A percentile compares a stretch with the other conserved stretches of the same genome.
These are phyloP conservation scores for Calonectris borealis DNA, from an alignment of 2,113 vertebrate genomes.

Conservation along the genomic window DNA sequence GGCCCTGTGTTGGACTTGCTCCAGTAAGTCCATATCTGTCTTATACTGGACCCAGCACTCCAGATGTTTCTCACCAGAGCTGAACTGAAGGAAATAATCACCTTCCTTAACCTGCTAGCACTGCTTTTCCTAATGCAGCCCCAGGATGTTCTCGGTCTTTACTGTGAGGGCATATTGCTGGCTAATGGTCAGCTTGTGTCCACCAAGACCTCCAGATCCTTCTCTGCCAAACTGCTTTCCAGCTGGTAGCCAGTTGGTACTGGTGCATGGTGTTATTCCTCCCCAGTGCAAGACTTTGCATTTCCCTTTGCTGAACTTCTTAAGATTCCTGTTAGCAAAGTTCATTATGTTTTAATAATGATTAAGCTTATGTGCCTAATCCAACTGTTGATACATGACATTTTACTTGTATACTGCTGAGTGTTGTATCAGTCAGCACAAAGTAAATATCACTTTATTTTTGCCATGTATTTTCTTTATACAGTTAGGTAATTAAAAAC, in stretches of 20 bases:
- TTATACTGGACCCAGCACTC: neutral
- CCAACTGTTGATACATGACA: neutral
- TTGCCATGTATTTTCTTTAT: neutral
- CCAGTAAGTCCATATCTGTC: neutral
- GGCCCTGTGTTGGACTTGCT: neutral
- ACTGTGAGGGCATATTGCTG: neutral
- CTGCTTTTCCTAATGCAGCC: neutral
- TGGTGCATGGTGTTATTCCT: neutral
- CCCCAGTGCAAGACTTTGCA: neutral
- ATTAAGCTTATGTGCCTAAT: neutral
- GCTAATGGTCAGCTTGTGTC: neutral
- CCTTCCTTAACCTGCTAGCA: neutral
- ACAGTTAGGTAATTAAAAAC: neutral
- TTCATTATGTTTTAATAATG: neutral
- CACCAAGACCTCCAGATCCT: neutral
- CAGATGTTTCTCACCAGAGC: neutral
- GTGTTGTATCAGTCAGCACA: neutral
- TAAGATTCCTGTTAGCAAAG: neutral
- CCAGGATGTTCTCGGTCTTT: neutral
- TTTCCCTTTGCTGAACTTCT: neutral
- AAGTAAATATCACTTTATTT: neutral
- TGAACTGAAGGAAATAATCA: neutral
- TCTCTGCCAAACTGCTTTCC: neutral
- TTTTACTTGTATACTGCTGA: neutral
- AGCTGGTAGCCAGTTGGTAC: neutral